phyloP scores from a whole-genome alignment of 1,140 invertebrate genomes.

The Heliconius melpomene region DNA sequence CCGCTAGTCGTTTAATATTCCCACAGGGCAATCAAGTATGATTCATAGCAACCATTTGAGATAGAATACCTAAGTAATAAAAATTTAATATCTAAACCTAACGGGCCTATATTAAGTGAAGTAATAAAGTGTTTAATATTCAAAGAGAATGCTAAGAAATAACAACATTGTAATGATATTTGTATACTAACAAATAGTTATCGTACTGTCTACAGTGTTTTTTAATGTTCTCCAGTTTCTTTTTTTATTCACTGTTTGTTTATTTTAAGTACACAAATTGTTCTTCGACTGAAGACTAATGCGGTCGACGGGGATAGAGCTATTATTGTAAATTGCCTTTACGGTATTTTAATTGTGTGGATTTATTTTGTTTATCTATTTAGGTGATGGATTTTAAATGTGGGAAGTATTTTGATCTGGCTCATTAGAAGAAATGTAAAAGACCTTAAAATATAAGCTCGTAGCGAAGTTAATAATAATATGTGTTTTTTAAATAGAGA shows the following conservation, averaged over 20 bases:
- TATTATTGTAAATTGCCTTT: slow-evolving; percentile 31
- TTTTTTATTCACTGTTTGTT: not conserved
- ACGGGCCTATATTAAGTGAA: not conserved
- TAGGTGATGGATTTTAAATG: not conserved
- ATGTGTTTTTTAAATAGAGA: no score
- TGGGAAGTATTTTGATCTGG: not conserved
- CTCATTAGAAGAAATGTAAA: no score
- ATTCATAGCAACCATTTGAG: not conserved
- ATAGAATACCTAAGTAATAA: not conserved
- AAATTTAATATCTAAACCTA: not conserved
- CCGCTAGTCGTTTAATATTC: slow-evolving; percentile 5
- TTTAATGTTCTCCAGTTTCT: not conserved
- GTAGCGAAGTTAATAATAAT: no score
- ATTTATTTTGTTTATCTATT: slow-evolving; percentile 8
- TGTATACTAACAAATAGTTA: not conserved
- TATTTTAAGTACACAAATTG: slow-evolving; percentile 20
- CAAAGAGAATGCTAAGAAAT: not conserved
- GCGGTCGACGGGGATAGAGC: slow-evolving; percentile 20
- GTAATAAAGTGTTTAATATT: not conserved
- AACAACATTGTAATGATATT: not conserved
- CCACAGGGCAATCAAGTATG: not conserved
- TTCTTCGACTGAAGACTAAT: slow-evolving; percentile 10
- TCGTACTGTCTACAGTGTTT: not conserved
- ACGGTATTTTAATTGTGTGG: slow-evolving; percentile 29
- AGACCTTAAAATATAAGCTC: no score